These are phyloP conservation scores for Blastobasis lacticolella DNA, from an alignment of 2,888 invertebrate genomes.

Conservation along the genomic window DNA sequence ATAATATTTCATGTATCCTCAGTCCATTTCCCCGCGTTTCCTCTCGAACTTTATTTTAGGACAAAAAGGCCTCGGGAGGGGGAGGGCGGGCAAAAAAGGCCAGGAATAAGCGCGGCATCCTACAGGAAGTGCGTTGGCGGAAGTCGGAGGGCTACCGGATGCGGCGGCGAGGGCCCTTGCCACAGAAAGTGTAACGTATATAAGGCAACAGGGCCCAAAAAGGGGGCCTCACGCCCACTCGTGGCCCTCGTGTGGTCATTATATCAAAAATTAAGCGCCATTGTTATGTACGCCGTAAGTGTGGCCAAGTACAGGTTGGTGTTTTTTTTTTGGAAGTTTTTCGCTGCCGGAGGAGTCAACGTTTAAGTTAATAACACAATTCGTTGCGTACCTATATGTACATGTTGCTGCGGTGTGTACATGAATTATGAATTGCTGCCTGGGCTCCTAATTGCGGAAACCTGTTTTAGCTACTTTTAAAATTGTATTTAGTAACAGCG, in stretches of 20 bases:
- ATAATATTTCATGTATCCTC: too few species aligned
- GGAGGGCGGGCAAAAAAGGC: constrained; percentile 54
- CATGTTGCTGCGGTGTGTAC: too few species aligned
- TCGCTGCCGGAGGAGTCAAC: too few species aligned
- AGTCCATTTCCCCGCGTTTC: constrained; percentile 25
- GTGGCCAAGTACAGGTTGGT: too few species aligned
- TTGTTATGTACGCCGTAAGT: constrained; percentile 11
- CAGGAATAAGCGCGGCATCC: constrained; percentile 56
- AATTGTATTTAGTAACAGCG: too few species aligned
- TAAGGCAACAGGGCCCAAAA: constrained; percentile 7
- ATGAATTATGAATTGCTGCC: too few species aligned
- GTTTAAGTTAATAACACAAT: too few species aligned
- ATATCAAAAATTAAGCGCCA: constrained; percentile 40
- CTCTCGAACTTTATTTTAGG: constrained; percentile 37
- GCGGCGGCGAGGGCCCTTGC: constrained; percentile 53
- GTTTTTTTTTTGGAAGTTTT: too few species aligned
- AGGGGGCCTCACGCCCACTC: constrained; percentile 12
- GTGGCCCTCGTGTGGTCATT: constrained; percentile 20
- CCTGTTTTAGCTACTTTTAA: too few species aligned
- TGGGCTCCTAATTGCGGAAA: too few species aligned
- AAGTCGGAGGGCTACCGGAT: constrained; percentile 68
- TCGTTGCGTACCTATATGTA: too few species aligned
- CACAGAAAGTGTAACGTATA: constrained; percentile 45
- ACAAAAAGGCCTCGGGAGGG: constrained; percentile 48
- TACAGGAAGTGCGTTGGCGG: constrained; percentile 61